Conservation (phyloP, 2,888 invertebrate genomes). For the Strigamia crassipes region DNA sequence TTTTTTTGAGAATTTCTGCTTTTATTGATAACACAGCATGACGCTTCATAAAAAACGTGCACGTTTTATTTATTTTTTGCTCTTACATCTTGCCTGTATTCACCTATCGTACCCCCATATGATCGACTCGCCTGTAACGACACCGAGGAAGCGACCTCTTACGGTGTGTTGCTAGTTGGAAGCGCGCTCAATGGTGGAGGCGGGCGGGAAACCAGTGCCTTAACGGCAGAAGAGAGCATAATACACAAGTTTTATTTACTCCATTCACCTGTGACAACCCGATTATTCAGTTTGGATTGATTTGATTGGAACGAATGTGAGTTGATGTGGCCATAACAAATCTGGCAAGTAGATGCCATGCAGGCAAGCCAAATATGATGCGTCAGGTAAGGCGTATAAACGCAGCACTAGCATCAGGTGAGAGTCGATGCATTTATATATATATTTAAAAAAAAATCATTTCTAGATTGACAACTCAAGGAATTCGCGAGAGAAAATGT, state of each 20-base stretch:
- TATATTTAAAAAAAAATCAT: background rate
- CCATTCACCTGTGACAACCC: background rate
- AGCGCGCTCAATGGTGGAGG: background rate
- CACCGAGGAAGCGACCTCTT: background rate
- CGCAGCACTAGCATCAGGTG: background rate
- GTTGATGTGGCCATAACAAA: background rate
- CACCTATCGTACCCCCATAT: background rate
- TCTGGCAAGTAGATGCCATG: background rate
- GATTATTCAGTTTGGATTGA: background rate
- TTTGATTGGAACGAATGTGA: background rate
- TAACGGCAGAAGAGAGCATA: background rate
- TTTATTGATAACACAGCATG: no score
- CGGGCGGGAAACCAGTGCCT: conserved; percentile 10
- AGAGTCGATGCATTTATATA: background rate
- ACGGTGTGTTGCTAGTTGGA: background rate
- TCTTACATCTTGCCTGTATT: background rate
- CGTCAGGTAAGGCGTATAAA: background rate
- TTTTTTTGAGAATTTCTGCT: no score
- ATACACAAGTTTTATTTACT: background rate
- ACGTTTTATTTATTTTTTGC: no score
- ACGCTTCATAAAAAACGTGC: no score
- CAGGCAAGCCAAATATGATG: background rate
- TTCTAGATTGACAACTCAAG: background rate
- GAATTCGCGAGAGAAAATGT: background rate
- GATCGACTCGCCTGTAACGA: background rate